These are phyloP conservation scores for Brachionus koreanus DNA, from an alignment of 1,140 invertebrate species.

Conservation along the genomic window DNA sequence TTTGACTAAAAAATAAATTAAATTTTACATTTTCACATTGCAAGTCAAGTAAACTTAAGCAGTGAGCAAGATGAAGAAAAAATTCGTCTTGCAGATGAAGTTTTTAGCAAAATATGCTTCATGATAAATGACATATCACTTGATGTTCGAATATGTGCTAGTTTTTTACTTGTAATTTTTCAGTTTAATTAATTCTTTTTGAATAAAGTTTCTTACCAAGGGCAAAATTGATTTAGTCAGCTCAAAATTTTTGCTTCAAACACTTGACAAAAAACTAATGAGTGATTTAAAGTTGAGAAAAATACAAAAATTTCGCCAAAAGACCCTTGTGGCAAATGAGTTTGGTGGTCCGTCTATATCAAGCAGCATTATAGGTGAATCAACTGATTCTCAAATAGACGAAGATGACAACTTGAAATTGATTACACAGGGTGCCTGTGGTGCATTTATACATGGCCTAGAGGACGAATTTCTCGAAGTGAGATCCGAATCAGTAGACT, in stretches of 20 bases:
- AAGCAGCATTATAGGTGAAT: slow-evolving; percentile 50
- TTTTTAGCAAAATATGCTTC: slow-evolving; percentile 89
- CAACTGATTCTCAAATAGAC: slow-evolving; percentile 72
- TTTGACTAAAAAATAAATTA: neutral
- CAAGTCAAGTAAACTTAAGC: neutral
- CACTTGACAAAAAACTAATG: slow-evolving; percentile 97
- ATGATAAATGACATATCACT: slow-evolving; percentile 82
- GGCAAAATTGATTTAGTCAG: slow-evolving; percentile 83
- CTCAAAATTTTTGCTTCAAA: slow-evolving; percentile 84
- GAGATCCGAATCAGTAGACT: slow-evolving; percentile 85
- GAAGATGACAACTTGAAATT: slow-evolving; percentile 71
- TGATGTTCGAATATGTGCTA: slow-evolving; percentile 59
- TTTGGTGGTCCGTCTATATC: neutral
- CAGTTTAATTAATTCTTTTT: slow-evolving; percentile 32
- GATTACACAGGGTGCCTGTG: slow-evolving; percentile 88
- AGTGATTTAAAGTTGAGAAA: slow-evolving; percentile 75
- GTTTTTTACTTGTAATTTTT: slow-evolving; percentile 53
- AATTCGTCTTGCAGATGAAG: slow-evolving; percentile 82
- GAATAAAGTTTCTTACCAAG: slow-evolving; percentile 54
- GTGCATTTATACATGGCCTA: slow-evolving; percentile 93
- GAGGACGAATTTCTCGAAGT: slow-evolving; percentile 98
- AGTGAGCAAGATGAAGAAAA: slow-evolving; percentile 54
- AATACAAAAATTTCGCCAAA: slow-evolving; percentile 1
- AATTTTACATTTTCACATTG: neutral
- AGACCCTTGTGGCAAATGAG: neutral